phyloP scores from a whole-genome alignment of 2,113 vertebrate genomes.

The Atractosteus spatula region DNA sequence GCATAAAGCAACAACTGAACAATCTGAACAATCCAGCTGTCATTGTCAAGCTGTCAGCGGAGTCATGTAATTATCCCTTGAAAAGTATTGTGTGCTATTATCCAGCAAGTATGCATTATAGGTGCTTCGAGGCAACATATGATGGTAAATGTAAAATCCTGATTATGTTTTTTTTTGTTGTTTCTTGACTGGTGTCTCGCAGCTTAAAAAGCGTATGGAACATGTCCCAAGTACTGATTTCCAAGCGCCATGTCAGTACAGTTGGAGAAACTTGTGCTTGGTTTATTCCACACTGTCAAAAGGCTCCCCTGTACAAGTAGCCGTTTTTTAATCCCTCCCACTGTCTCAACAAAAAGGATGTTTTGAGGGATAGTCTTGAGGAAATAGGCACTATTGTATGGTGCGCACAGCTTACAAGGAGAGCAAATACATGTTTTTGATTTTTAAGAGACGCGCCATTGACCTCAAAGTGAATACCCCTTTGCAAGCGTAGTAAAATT shows the following conservation, averaged over 20 bases:
- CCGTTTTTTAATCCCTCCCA: constrained; percentile 40
- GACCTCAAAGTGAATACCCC: neutral
- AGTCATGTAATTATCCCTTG: constrained; percentile 62
- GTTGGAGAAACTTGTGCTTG: constrained; percentile 29
- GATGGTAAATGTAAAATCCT: constrained; percentile 49
- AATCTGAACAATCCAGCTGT: constrained; percentile 36
- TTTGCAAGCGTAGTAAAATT: neutral
- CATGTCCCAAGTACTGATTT: constrained; percentile 36
- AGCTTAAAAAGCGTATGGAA: constrained; percentile 49
- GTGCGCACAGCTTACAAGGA: neutral
- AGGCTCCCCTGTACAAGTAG: constrained; percentile 31
- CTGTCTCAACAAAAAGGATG: constrained; percentile 24
- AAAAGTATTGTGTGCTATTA: constrained; percentile 50
- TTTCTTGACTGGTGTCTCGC: constrained; percentile 44
- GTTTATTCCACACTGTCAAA: constrained; percentile 33
- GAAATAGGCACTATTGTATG: constrained; percentile 33
- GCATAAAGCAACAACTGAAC: constrained; percentile 15
- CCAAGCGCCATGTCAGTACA: constrained; percentile 40
- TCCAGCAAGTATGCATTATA: constrained; percentile 50
- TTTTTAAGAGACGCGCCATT: constrained; percentile 15
- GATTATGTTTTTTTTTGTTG: constrained; percentile 41
- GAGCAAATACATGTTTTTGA: constrained; percentile 12
- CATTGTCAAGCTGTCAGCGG: constrained; percentile 58
- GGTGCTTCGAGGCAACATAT: constrained; percentile 46
- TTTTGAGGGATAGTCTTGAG: constrained; percentile 26